Evolutionary conservation across 2,888 invertebrate genomes (phyloP), one percentile per base, ranked within the genome.

Genomic region (Dimorphilus gyrociliatus): DNA sequence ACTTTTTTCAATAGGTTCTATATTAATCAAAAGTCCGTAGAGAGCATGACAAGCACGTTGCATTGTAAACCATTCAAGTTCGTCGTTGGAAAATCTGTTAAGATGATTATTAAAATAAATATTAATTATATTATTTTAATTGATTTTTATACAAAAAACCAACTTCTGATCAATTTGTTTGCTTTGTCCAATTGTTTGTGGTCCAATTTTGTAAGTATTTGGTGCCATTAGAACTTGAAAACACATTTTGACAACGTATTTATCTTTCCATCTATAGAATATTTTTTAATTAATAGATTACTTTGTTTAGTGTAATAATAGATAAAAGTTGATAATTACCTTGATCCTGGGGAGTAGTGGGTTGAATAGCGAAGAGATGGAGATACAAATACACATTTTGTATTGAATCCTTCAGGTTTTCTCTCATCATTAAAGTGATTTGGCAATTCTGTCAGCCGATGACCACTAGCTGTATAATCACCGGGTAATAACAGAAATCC

Each of bases 11-110:
- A n/a, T n/a, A n/a, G n/a, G n/a, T n/a, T n/a, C n/a, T n/a, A n/a
- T n/a, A n/a, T n/a, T n/a, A n/a, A n/a, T n/a, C n/a, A n/a, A n/a
- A n/a, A n/a, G n/a, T n/a, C n/a, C n/a, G n/a, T n/a, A n/a, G n/a
- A n/a, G n/a, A n/a, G n/a, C n/a, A n/a, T n/a, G n/a, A n/a, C n/a
- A n/a, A n/a, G n/a, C n/a, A n/a, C n/a, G n/a, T n/a, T n/a, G n/a
- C n/a, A n/a, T n/a, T n/a, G 27, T 27, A 13, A 19, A 17, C 27
- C 27, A 27, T 5, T 27, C 27, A 8, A 27, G 14, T 19, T 27
- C 27, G 8, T 17, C 13, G 27, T 27, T 27, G 27, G 15, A 14
- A 19, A 27, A 27, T 12, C 16, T 18, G 6, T n/a, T n/a, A n/a
- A n/a, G n/a, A n/a, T n/a, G n/a, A n/a, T n/a, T n/a, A n/a, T n/a